These are phyloP conservation scores for Cranoglanis bouderius DNA, from an alignment of 2,113 vertebrate species.

Conservation along the genomic window DNA sequence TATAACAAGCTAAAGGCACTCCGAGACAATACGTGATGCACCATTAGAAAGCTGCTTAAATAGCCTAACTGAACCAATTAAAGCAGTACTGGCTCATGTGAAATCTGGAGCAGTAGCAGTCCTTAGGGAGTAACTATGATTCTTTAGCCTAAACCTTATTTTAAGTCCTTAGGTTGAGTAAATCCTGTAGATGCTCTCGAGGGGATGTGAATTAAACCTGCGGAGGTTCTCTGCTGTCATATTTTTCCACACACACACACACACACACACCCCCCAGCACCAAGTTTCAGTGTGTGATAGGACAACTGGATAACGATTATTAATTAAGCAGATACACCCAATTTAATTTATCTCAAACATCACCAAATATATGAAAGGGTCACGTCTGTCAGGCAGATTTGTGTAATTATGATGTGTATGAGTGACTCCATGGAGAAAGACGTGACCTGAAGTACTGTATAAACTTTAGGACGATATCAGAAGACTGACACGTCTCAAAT, in stretches of 20 bases:
- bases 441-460: conserved; percentile 14
- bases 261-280: neutral
- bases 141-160: conserved; percentile 46
- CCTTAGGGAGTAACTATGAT: conserved; percentile 43
- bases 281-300: conserved; percentile 65
- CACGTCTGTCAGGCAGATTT: conserved; percentile 64
- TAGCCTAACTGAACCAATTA: conserved; percentile 45
- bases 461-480: conserved; percentile 55
- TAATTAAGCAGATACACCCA: conserved; percentile 73
- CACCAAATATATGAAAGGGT: conserved; percentile 63
- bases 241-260: conserved; percentile 25
- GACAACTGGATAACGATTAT: conserved; percentile 68
- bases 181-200: conserved; percentile 54
- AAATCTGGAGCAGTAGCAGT: conserved; percentile 42
- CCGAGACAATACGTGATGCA: conserved; percentile 10
- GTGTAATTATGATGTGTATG: conserved; percentile 66
- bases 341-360: conserved; percentile 69
- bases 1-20: neutral
- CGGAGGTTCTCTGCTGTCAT: conserved; percentile 52
- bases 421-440: conserved; percentile 4
- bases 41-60: conserved; percentile 36
- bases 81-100: conserved; percentile 34
- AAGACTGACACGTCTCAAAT: conserved; percentile 53
- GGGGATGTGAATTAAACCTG: conserved; percentile 42
- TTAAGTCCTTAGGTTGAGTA: conserved; percentile 45